Evolutionary conservation across 53 echinoderm and acorn worm genomes (phyloP), one percentile per base, ranked within the genome.

Genomic region (Stichopus horrens): DNA sequence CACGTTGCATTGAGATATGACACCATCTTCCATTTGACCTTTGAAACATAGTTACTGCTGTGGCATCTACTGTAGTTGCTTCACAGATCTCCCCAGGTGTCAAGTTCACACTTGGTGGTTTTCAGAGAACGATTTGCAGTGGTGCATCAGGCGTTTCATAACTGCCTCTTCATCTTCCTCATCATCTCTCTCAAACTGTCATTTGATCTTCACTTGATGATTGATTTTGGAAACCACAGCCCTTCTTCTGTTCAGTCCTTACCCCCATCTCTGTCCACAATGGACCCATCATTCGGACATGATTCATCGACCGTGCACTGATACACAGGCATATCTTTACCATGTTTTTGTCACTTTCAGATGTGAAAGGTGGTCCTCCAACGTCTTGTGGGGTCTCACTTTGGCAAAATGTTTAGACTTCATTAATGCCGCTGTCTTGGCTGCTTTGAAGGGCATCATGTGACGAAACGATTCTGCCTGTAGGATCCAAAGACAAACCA

Each of bases 331-430:
- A 22, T 57, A 9, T 19, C 81, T 57, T 22, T 58, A 81, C 81
- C 81, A 81, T 4, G 81, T 81, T 56, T 53, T 81, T n/a, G 81
- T 81, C 5, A 53, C 53, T 7, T 81, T 81, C 21, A 81, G 57
- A 19, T 52, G 57, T n/a, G 81, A 19, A 57, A 81, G 81, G 11
- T 81, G 81, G 10, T 85, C 66, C 9, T 85, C 85, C 85, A 66
- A 37, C 11, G 85, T 67, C 85, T 85, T 85, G 85, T 85, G 60
- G 8, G 85, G 67, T 66, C 51, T 85, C 37, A 85, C 85, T 67
- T 85, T 63, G 21, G 52, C 85, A 85, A 85, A 85, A 56, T 81
- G 57, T 57, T 81, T 81, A 18, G 14, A 7, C 81, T 58, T 81
- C 57, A 81, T 57, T 21, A 81, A 81, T 56, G 81, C 81, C 55